Conservation (phyloP, 2,888 invertebrate genomes). For the Muscina levida region DNA sequence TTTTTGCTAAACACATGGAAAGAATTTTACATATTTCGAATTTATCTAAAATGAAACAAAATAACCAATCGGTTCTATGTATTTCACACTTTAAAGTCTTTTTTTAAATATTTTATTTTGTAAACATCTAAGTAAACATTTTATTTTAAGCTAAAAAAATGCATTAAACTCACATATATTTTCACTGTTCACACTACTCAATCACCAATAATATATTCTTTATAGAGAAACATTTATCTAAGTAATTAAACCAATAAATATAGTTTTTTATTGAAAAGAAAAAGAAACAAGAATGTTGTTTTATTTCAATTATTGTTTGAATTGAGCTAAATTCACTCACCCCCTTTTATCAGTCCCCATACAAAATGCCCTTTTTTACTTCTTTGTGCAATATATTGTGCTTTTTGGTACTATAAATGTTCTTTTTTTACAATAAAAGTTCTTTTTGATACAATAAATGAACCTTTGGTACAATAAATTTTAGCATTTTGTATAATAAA, state of each 20-base stretch:
- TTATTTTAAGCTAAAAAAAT: slow-evolving; percentile 11
- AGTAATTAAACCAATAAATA: slow-evolving; percentile 55
- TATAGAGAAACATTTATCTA: slow-evolving; percentile 44
- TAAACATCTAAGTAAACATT: slow-evolving; percentile 20
- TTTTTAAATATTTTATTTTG: slow-evolving; percentile 5
- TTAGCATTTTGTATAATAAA: too few species aligned
- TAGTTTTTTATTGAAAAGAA: slow-evolving; percentile 59
- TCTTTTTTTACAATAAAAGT: too few species aligned
- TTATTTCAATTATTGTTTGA: too few species aligned
- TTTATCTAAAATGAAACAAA: slow-evolving; percentile 35
- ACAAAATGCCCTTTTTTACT: too few species aligned
- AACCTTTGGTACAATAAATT: too few species aligned
- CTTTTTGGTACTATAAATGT: too few species aligned
- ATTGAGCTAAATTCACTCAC: too few species aligned
- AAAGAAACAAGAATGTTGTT: too few species aligned
- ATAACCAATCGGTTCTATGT: slow-evolving; percentile 5
- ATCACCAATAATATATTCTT: not conserved
- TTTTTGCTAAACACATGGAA: slow-evolving; percentile 1
- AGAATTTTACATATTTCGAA: slow-evolving; percentile 46
- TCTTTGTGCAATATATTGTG: too few species aligned
- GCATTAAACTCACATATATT: slow-evolving; percentile 4
- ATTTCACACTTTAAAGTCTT: slow-evolving; percentile 53
- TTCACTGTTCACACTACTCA: slow-evolving; percentile 6
- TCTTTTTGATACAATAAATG: too few species aligned
- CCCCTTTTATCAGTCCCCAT: too few species aligned